Evolutionary conservation across 2,113 vertebrate genomes (phyloP).

Genomic region (Chaetorhynchus papuensis): DNA sequence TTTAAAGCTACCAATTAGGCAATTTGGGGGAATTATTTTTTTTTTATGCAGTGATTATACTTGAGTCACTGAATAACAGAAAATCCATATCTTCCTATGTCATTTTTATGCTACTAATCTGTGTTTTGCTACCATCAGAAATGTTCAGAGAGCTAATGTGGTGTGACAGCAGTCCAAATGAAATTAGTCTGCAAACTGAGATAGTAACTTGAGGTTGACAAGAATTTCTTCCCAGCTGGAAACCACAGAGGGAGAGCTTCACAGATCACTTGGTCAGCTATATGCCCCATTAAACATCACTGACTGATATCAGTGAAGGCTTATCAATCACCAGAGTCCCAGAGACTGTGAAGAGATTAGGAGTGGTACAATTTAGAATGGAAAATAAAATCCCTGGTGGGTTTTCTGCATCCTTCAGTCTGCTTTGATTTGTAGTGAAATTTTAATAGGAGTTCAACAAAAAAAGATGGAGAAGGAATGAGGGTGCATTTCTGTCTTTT

Average conservation of each 20-base stretch:
- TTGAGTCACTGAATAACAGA: background rate
- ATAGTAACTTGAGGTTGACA: slow-evolving; percentile 6
- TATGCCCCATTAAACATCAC: slow-evolving; percentile 13
- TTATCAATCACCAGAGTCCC: slow-evolving; percentile 12
- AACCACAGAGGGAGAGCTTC: background rate
- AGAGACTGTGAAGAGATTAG: background rate
- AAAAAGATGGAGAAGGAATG: background rate
- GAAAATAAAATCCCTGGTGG: background rate
- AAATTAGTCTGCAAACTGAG: slow-evolving; percentile 31
- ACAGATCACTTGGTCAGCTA: slow-evolving; percentile 29
- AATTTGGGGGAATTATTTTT: background rate
- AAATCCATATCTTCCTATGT: background rate
- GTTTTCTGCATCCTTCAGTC: background rate
- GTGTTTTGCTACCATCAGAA: background rate
- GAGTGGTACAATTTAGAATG: background rate
- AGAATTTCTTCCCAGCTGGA: slow-evolving; percentile 25
- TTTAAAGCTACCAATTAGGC: background rate
- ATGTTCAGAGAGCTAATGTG: slow-evolving; percentile 5
- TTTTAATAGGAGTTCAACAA: background rate
- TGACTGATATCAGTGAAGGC: background rate
- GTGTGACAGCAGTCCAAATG: slow-evolving; percentile 22
- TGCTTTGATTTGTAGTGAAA: background rate
- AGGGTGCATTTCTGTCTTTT: background rate
- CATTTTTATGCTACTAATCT: background rate
- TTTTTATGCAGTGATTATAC: background rate